These are phyloP conservation scores for Therioaphis trifolii DNA, from an alignment of 2,888 invertebrate species.

Conservation along the genomic window DNA sequence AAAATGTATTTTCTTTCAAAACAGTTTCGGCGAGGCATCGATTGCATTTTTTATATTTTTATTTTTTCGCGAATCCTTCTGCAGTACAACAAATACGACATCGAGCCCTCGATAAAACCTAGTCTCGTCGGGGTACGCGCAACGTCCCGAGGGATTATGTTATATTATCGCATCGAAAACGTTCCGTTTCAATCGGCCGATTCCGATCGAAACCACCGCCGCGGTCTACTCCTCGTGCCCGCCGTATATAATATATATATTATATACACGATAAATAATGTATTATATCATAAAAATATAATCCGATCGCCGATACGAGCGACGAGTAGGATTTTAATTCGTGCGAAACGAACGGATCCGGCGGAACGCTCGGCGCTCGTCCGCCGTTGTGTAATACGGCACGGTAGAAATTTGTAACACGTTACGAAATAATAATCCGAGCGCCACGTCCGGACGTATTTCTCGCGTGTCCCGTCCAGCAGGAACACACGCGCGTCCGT, in stretches of 20 bases:
- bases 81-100: no score
- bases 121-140: no score
- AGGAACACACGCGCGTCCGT: neutral
- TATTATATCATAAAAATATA: neutral
- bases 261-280: no score
- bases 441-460: neutral
- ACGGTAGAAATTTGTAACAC: neutral
- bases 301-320: neutral
- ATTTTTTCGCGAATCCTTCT: no score
- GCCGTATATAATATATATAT: no score
- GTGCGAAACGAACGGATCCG: neutral
- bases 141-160: no score
- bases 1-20: no score
- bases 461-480: neutral
- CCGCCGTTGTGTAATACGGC: no score
- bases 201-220: neutral
- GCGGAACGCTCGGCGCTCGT: neutral
- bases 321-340: neutral
- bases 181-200: neutral
- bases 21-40: no score
- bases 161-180: no score
- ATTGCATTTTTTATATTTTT: no score
- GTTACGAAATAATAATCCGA: neutral
- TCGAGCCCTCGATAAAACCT: no score
- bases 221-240: neutral